Base-by-base conservation (phyloP, 2,888 invertebrate species). In the Escarpia spicata region DNA sequence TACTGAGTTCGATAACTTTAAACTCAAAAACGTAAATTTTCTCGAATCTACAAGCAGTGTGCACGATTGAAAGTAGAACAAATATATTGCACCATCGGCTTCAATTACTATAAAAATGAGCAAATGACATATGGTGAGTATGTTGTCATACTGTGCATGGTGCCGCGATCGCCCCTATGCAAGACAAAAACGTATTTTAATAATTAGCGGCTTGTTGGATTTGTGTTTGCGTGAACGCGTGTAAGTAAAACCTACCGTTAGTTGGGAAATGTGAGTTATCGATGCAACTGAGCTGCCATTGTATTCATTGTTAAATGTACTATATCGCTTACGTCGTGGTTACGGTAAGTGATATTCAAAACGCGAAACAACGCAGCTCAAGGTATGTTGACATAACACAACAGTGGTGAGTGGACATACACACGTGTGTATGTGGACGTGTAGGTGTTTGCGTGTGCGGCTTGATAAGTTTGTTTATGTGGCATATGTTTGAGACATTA, bases 281-380 rank as follows among this genome's bases (percentile, higher is more conserved):
- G 75, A 75, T 75, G 75, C 75, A 75, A 75, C n/a, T 26, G 75
- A 75, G 75, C 75, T 75, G 19, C 75, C 75, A 75, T 75, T 75
- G 75, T 75, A 2, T 75, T 75, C 19, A 26, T 26, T 26, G 3
- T 19, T 4, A 2, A 37, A 0, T 37, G 37, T 37, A 37, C 37
- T 1, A 6, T 75, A n/a, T 26, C 19, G n/a, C 26, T 75, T 75
- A 26, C 75, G 75, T 75, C 19, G 19, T 26, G 6, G 4, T 26
- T 75, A 75, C 19, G 75, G 1, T 75, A 75, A 75, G 6, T n/a
- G 75, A 75, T 75, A 26, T 75, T 75, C 75, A n/a, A 19, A 26
- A 75, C 2, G 26, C 52, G 26, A 75, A 75, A 75, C 75, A 75
- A 19, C 19, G n/a, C 4, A 75, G 75, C 19, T n/a, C 75, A 75